These are phyloP conservation scores for Globodera rostochiensis DNA, from an alignment of 1,140 invertebrate species.

Conservation along the genomic window DNA sequence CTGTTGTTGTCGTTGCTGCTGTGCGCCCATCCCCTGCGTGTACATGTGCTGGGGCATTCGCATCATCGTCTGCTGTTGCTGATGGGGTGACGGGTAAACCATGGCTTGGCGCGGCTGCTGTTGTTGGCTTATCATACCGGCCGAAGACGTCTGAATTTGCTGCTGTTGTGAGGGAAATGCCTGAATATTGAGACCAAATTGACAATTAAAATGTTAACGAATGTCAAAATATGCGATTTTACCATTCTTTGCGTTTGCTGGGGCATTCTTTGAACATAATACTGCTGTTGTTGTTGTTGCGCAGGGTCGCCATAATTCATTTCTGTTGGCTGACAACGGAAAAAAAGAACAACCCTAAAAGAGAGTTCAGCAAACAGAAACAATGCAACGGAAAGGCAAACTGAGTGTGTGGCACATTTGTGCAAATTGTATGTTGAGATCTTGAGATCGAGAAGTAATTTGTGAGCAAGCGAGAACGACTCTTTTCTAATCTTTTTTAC, in stretches of 20 bases:
- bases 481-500: too few species aligned
- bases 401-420: too few species aligned
- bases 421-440: too few species aligned
- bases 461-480: too few species aligned
- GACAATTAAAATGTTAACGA: not conserved
- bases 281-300: constrained; percentile 18
- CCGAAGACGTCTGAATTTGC: not conserved
- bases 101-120: not conserved
- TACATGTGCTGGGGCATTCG: constrained; percentile 26
- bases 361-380: not conserved
- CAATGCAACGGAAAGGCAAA: too few species aligned
- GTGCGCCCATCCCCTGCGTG: not conserved
- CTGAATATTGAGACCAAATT: not conserved
- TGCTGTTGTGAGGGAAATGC: constrained; percentile 19
- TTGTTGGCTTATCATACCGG: not conserved
- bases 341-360: not conserved
- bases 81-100: constrained; percentile 9
- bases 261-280: constrained; percentile 22
- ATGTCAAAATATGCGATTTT: not conserved
- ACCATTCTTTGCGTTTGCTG: constrained; percentile 36
- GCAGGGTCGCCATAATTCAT: constrained; percentile 37
- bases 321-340: not conserved
- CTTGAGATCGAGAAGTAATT: too few species aligned
- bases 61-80: constrained; percentile 15
- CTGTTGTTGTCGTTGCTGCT: constrained; percentile 9